These are phyloP conservation scores for Ceratoteleas bidentatus DNA, from an alignment of 1,140 invertebrate genomes.

Conservation along the genomic window DNA sequence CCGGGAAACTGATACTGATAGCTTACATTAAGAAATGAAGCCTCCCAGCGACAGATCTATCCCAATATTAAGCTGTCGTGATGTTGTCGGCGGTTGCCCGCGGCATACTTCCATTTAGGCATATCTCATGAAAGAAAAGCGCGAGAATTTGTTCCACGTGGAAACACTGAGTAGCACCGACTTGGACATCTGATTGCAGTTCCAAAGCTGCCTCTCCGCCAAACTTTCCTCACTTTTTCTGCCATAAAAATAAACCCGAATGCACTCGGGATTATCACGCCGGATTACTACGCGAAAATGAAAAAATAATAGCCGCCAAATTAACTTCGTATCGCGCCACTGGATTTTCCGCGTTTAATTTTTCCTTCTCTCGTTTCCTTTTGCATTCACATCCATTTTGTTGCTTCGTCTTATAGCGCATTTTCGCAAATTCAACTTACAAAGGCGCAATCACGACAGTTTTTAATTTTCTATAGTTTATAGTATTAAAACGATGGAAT, in stretches of 20 bases:
- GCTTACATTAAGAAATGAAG: constrained; percentile 25
- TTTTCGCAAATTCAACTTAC: constrained; percentile 3
- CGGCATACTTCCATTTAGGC: constrained; percentile 41
- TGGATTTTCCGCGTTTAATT: constrained; percentile 1
- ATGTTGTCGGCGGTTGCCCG: constrained; percentile 10
- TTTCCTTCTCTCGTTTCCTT: constrained; percentile 7
- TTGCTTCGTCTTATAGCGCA: background rate
- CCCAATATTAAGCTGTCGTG: constrained; percentile 33
- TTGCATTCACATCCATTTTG: background rate
- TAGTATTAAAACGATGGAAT: too few relatives aligned
- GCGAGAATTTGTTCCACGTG: constrained; percentile 14
- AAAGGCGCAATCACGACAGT: background rate
- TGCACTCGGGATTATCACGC: constrained; percentile 24
- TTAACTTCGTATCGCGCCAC: constrained; percentile 16
- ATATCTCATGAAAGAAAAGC: constrained; percentile 23
- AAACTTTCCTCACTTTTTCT: constrained; percentile 18
- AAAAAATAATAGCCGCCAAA: constrained; percentile 31
- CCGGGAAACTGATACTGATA: constrained; percentile 19
- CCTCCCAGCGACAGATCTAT: constrained; percentile 30
- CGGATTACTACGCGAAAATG: constrained; percentile 19
- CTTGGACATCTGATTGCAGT: constrained; percentile 34
- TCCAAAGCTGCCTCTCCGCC: constrained; percentile 14
- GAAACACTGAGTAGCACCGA: constrained; percentile 16
- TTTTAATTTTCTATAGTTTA: too few relatives aligned
- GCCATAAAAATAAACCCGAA: constrained; percentile 26